Base-by-base conservation (phyloP, 2,888 invertebrate genomes). In the Mythimna loreyi region DNA sequence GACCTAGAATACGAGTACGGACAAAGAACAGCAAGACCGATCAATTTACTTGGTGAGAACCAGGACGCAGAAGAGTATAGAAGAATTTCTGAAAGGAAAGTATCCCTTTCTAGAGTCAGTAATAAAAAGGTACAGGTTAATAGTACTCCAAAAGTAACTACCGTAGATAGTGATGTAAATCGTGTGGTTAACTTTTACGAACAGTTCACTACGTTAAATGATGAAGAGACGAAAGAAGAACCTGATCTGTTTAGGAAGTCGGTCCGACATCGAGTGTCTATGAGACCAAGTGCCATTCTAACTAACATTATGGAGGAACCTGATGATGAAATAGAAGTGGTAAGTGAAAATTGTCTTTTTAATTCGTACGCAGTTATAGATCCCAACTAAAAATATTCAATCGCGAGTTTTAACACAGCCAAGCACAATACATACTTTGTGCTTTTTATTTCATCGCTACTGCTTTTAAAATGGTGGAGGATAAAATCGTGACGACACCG, bases 251-350 rank as follows among this genome's bases (percentile, higher is more conserved):
- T 87, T 84, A 89, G 86, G 67, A 90, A 87, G 65, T 86, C 89
- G 19, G 80, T 89, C 19, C 90, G 91, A 45, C 90, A 87, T 45
- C 88, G 94, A 43, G 96, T 96, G 2, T 96, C 95, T 0, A 89
- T 94, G 84, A 91, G 94, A 74, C 96, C 95, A 5, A 96, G 91
- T 90, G 85, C 92, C 74, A 92, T 91, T 25, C 81, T 96, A 70
- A 93, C 94, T 3, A 96, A 94, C 66, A 94, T 96, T 76, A 83
- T 90, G 71, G 91, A 97, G 90, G 94, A 94, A 90, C 83, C 93
- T 28, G 93, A 91, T n/a, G 92, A 92, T 75, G 93, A 92, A 66
- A 79, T 91, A 5, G 92, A 93, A 88, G 87, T 86, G 93, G 95
- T 95, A 92, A 92, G 92, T 72, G n/a, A n/a, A 19, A 40, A 40